Evolutionary conservation across 2,888 invertebrate species (phyloP).

Genomic region (Dicranocentrus wangi): DNA sequence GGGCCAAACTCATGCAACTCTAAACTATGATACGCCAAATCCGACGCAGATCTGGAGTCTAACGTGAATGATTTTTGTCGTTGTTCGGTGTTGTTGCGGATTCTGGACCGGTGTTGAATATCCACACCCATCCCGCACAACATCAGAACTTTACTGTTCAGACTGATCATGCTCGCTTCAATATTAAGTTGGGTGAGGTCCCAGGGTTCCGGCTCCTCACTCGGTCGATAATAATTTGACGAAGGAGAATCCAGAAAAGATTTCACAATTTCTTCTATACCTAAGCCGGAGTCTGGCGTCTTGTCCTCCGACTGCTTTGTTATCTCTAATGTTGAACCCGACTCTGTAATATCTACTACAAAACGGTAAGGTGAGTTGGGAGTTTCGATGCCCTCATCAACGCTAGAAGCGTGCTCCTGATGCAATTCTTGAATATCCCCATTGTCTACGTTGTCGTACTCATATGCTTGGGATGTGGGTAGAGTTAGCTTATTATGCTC

Average conservation of each 20-base stretch:
- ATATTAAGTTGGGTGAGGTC: slow-evolving; percentile 89
- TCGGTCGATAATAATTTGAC: slow-evolving; percentile 86
- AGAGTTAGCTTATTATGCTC: slow-evolving; percentile 82
- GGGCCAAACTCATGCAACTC: slow-evolving; percentile 34
- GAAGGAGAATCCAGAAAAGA: slow-evolving; percentile 79
- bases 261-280: slow-evolving; percentile 71
- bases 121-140: slow-evolving; percentile 82
- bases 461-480: slow-evolving; percentile 67
- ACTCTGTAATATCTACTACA: slow-evolving; percentile 68
- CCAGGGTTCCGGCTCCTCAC: slow-evolving; percentile 88
- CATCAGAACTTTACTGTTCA: slow-evolving; percentile 88
- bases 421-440: slow-evolving; percentile 54
- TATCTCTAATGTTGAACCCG: slow-evolving; percentile 34
- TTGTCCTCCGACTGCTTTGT: slow-evolving; percentile 67
- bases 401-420: slow-evolving; percentile 19
- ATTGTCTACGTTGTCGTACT: slow-evolving; percentile 39
- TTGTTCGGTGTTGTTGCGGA: not conserved
- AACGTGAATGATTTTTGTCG: not conserved
- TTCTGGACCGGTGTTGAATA: slow-evolving; percentile 64
- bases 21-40: slow-evolving; percentile 56
- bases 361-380: slow-evolving; percentile 72
- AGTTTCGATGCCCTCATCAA: slow-evolving; percentile 72
- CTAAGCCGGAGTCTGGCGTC: slow-evolving; percentile 71
- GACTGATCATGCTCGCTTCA: slow-evolving; percentile 89
- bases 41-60: slow-evolving; percentile 36